Base-by-base conservation (phyloP, 2,113 vertebrate genomes). In the Thunnus thynnus region DNA sequence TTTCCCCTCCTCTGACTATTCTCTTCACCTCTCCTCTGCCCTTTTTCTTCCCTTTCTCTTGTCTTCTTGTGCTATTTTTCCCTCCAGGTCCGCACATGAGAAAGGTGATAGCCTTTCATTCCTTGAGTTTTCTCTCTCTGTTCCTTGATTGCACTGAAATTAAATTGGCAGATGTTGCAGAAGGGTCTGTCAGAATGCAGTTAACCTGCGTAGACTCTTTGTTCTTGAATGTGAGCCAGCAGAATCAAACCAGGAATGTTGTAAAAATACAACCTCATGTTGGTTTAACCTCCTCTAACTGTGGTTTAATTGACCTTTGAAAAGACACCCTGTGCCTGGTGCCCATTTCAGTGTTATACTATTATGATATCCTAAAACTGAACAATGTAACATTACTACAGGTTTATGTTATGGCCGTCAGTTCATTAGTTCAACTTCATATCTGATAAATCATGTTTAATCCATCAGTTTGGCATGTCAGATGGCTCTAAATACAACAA, bases 1-100 rank as follows among this genome's bases (percentile, higher is more conserved):
- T 78, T 66, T 76, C 55, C 63, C 36, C 82, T 72, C 80, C 62
- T 47, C 78, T 3, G 32, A 55, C 77, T 64, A 0, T 25, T 87
- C 67, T 41, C 55, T 48, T 73, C 66, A 74, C 48, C 67, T 63
- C 62, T 65, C 56, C 47, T 9, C 36, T 13, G 44, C 32, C 46
- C 12, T 74, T 75, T 18, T 32, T 69, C 47, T 50, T 46, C 51
- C 41, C 25, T 63, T 50, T 36, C 58, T 27, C 41, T 57, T 65
- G n/a, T 80, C 44, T 32, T n/a, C 41, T 22, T 2, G 22, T 62
- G 32, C 30, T 57, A 36, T 50, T 36, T 25, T 54, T 22, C 52
- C 22, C 67, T 76, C 60, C n/a, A 64, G 47, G 27, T 70, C 65
- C 10, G 3, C 68, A 50, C 57, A 67, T 18, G 47, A 71, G 70